A percentile compares a stretch with the other conserved stretches of the same genome.
These are phyloP conservation scores for Choristoneura rosaceana DNA, from an alignment of 2,888 invertebrate genomes.

Conservation along the genomic window DNA sequence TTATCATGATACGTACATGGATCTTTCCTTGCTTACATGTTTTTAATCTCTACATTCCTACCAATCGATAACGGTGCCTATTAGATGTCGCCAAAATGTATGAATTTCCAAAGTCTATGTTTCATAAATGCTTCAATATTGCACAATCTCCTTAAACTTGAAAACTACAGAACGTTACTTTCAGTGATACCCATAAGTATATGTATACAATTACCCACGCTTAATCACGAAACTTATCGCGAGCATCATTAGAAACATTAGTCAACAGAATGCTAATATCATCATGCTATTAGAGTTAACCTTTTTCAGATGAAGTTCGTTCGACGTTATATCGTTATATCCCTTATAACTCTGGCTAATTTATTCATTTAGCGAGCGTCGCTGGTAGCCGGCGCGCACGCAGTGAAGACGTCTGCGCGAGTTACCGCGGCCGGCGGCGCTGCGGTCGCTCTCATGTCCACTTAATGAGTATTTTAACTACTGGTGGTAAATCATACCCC, in stretches of 20 bases:
- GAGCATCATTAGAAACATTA: too few species aligned
- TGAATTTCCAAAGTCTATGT: too few species aligned
- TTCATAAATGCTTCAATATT: too few species aligned
- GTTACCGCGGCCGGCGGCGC: constrained; percentile 66
- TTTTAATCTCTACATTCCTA: constrained; percentile 36
- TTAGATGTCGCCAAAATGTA: neutral
- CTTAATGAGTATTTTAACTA: constrained; percentile 79
- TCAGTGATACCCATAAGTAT: too few species aligned
- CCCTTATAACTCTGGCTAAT: neutral
- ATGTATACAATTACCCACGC: too few species aligned
- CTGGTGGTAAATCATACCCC: constrained; percentile 75
- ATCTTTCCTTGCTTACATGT: constrained; percentile 52
- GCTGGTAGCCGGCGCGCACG: constrained; percentile 34
- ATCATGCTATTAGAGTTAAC: too few species aligned
- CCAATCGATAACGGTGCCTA: neutral
- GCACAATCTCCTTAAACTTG: too few species aligned
- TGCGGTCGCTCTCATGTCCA: constrained; percentile 66
- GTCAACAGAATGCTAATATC: too few species aligned
- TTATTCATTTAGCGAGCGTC: neutral
- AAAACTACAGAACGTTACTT: too few species aligned
- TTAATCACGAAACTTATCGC: too few species aligned
- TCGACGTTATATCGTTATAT: too few species aligned
- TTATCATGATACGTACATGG: constrained; percentile 64
- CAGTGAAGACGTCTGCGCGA: constrained; percentile 69
- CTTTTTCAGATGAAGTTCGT: too few species aligned